phyloP scores from a whole-genome alignment of 64 coral and sea anemone species.

The Cladopsammia gracilis region DNA sequence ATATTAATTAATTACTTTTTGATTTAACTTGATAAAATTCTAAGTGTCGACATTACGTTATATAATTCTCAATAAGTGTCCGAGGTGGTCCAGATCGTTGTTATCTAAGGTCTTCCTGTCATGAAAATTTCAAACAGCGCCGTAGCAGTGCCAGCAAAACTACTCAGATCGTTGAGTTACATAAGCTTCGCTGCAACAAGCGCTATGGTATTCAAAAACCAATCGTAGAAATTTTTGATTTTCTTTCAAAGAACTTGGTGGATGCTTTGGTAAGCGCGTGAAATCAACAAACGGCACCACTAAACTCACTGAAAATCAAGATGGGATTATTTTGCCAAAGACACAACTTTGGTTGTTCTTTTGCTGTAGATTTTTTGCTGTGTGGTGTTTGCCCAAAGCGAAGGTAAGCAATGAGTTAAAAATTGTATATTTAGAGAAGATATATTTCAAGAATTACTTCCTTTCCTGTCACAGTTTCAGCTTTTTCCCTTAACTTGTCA shows the following conservation, averaged over 20 bases:
- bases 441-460: constrained; percentile 15
- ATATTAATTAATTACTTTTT: no score
- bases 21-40: no score
- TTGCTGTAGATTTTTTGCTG: neutral
- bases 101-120: no score
- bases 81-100: no score
- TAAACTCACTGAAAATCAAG: constrained; percentile 12
- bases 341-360: neutral
- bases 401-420: constrained; percentile 34
- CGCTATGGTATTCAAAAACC: constrained; percentile 1
- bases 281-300: constrained; percentile 10
- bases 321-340: constrained; percentile 10
- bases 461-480: no score
- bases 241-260: constrained; percentile 19
- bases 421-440: constrained; percentile 16
- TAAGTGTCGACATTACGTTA: no score
- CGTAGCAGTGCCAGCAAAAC: neutral
- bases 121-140: no score
- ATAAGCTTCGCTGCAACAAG: neutral
- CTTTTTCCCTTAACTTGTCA: no score
- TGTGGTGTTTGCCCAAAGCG: neutral
- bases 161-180: neutral
- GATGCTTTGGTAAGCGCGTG: neutral
- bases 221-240: constrained; percentile 18
- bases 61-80: no score